These are phyloP conservation scores for Gorsachius goisagi DNA, from an alignment of 2,113 vertebrate species.

Conservation along the genomic window DNA sequence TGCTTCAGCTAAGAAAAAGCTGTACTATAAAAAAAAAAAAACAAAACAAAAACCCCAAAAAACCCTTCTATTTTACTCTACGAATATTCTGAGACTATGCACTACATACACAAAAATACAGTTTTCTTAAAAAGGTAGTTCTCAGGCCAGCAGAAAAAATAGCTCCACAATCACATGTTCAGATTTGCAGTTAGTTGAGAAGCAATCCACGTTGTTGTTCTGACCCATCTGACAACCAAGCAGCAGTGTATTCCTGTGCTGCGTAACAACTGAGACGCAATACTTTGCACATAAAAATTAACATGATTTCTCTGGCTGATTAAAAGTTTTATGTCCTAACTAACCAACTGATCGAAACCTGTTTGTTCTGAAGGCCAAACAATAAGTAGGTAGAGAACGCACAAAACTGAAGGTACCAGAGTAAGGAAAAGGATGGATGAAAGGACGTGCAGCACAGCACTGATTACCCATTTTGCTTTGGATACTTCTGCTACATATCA, in stretches of 20 bases:
- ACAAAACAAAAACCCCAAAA: neutral
- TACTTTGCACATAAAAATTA: neutral
- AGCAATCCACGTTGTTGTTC: neutral
- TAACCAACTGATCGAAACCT: neutral
- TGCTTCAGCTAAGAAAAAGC: neutral
- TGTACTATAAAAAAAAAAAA: neutral
- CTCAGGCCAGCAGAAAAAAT: neutral
- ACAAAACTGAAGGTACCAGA: neutral
- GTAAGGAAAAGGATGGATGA: neutral
- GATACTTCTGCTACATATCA: neutral
- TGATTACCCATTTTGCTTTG: neutral
- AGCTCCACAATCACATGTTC: neutral
- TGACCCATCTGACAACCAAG: neutral
- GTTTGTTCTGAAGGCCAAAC: neutral
- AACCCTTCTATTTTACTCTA: neutral
- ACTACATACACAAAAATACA: neutral
- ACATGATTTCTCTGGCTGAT: too few relatives aligned
- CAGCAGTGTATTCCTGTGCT: accelerated
- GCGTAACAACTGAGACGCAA: accelerated
- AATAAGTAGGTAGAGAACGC: neutral
- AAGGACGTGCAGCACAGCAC: neutral
- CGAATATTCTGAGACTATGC: neutral
- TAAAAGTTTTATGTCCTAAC: too few relatives aligned
- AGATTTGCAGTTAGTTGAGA: neutral
- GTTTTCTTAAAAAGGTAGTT: neutral